Evolutionary conservation across 2,797 vertebrate species (phyloP), one percentile per base, ranked within the genome.

Genomic region (Emydoidea blandingii): DNA sequence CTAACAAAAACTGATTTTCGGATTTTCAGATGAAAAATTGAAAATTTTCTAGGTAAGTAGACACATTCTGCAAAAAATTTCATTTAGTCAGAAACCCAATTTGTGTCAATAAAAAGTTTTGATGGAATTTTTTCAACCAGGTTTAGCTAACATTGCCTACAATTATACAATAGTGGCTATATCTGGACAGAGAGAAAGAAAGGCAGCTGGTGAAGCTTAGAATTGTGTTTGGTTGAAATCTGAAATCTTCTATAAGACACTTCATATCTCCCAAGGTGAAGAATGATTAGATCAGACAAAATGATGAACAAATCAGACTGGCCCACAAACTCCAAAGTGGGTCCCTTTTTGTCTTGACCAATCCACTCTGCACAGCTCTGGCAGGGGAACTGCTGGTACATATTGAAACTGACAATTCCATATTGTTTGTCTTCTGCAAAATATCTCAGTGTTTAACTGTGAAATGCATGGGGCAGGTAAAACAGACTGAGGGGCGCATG

Each of bases 11-110:
- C 10, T 94, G 79, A 31, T 87, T 89, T 11, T 76, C 82, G 80
- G 59, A 7, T 5, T 83, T 97, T 96, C 86, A 92, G 50, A 54
- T 92, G 94, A 93, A 95, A 95, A 95, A 86, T 76, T 93, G 93
- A 95, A 95, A 92, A 81, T 25, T 31, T 89, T 90, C 59, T 92
- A 79, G 83, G 79, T 90, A 95, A 94, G 19, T 37, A 92, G 87
- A 91, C 53, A 83, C 37, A 52, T 95, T 27, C 79, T 12, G 19
- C 68, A 59, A 68, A 90, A 90, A 95, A 11, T 19, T 68, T 37
- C 65, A 68, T 72, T 72, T 72, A 72, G 21, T 10, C 10, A 23
- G 68, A 72, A 72, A 41, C 37, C 65, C 37, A 72, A 21, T 72
- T 72, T 41, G n/a, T 23, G n/a, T 41, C 37, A 25, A 41, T 72